Evolutionary conservation across 64 coral and sea anemone species (phyloP).

Genomic region (Cladopsammia gracilis): DNA sequence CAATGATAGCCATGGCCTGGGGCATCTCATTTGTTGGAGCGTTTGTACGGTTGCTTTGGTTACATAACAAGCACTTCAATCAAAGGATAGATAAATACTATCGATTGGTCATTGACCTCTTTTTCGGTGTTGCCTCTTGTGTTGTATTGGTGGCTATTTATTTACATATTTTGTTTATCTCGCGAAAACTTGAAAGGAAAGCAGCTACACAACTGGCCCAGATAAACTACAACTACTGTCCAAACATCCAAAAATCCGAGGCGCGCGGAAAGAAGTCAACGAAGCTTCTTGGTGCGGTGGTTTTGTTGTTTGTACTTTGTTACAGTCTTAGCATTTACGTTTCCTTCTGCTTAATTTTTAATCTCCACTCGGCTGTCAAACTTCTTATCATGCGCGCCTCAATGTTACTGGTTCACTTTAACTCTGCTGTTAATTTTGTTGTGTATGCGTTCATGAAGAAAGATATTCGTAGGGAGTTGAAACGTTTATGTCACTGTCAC

Average conservation of each 20-base stretch:
- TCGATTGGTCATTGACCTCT: neutral
- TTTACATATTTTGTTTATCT: neutral
- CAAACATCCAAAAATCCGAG: neutral
- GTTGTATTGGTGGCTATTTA: neutral
- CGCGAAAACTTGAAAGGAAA: neutral
- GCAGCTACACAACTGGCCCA: neutral
- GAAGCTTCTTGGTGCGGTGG: neutral
- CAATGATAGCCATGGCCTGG: neutral
- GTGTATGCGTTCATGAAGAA: slow-evolving; percentile 32
- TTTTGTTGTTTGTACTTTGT: slow-evolving; percentile 10
- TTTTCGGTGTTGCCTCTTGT: slow-evolving; percentile 2
- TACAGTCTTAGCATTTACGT: slow-evolving; percentile 19
- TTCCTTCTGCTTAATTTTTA: neutral
- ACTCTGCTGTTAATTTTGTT: slow-evolving; percentile 14
- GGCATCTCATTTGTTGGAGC: neutral
- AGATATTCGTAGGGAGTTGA: slow-evolving; percentile 12
- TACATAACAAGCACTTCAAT: neutral
- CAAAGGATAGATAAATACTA: slow-evolving; percentile 1
- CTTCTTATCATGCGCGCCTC: neutral
- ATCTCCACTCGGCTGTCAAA: neutral
- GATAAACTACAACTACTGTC: neutral
- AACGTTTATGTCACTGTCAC: neutral
- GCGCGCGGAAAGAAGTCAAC: neutral
- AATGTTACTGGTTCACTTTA: neutral
- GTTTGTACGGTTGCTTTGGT: slow-evolving; percentile 24